A percentile compares a stretch with the other conserved stretches of the same genome.
These are phyloP conservation scores for Biston stratarius DNA, from an alignment of 2,888 invertebrate species.

Conservation along the genomic window DNA sequence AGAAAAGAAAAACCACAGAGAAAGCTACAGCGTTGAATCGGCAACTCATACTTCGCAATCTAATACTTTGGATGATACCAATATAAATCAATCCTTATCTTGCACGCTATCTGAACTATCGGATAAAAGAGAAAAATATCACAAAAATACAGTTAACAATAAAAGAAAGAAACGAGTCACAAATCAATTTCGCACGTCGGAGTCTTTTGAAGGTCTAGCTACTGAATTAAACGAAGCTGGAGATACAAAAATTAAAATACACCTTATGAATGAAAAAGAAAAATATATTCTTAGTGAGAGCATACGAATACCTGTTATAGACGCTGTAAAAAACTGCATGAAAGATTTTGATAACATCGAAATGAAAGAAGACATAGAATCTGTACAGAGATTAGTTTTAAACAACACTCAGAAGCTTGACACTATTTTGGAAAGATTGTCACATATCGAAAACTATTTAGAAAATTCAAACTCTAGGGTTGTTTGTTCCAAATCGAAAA, in stretches of 20 bases:
- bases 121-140: slow-evolving; percentile 57
- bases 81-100: slow-evolving; percentile 70
- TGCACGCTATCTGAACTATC: slow-evolving; percentile 71
- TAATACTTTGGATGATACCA: slow-evolving; percentile 72
- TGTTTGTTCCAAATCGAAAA: slow-evolving; percentile 31
- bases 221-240: slow-evolving; percentile 58
- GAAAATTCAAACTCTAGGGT: slow-evolving; percentile 21
- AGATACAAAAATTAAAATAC: slow-evolving; percentile 72
- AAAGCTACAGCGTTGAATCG: slow-evolving; percentile 57
- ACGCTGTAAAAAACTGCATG: slow-evolving; percentile 69
- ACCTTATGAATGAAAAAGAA: slow-evolving; percentile 75
- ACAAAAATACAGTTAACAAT: slow-evolving; percentile 53
- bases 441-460: slow-evolving; percentile 66
- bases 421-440: slow-evolving; percentile 62
- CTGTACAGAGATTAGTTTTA: slow-evolving; percentile 58
- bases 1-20: slow-evolving; percentile 51
- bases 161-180: slow-evolving; percentile 45
- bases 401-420: slow-evolving; percentile 66
- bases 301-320: slow-evolving; percentile 68
- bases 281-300: slow-evolving; percentile 68
- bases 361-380: slow-evolving; percentile 53
- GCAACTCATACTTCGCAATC: slow-evolving; percentile 62
- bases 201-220: slow-evolving; percentile 74
- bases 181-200: slow-evolving; percentile 61
- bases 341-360: slow-evolving; percentile 56